Evolutionary conservation across 2,888 invertebrate species (phyloP).

Genomic region (Bellardia bayeri): DNA sequence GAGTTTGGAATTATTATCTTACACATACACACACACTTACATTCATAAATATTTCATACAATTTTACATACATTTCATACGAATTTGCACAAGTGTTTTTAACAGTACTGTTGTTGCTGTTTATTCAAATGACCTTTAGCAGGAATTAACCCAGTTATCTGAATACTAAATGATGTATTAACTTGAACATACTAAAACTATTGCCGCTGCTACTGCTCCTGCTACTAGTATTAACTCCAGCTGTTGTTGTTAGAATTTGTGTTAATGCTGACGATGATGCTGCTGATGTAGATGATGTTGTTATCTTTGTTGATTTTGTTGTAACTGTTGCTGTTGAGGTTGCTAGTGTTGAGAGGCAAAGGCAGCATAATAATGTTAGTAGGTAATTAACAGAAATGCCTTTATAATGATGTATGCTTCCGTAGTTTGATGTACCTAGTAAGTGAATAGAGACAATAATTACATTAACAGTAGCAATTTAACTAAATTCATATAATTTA

Average conservation of each 20-base stretch:
- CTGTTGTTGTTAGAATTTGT: neutral
- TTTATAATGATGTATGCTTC: slow-evolving; percentile 68
- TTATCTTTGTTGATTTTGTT: neutral
- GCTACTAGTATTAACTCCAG: neutral
- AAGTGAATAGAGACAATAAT: slow-evolving; percentile 1
- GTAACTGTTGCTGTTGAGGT: slow-evolving; percentile 19
- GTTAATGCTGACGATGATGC: neutral
- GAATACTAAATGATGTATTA: slow-evolving; percentile 55
- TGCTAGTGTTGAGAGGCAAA: slow-evolving; percentile 57
- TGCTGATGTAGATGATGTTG: neutral
- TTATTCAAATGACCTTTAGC: slow-evolving; percentile 24
- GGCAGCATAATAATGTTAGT: slow-evolving; percentile 62
- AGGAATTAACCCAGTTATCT: slow-evolving; percentile 67
- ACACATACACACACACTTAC: neutral
- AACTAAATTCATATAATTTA: neutral
- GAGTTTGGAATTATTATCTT: neutral
- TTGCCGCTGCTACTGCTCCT: neutral
- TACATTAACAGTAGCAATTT: neutral
- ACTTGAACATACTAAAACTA: slow-evolving; percentile 46
- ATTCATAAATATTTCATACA: slow-evolving; percentile 12
- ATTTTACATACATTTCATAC: slow-evolving; percentile 47
- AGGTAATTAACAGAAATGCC: slow-evolving; percentile 59
- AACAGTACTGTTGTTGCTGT: neutral
- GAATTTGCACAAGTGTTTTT: slow-evolving; percentile 8
- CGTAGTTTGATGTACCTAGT: slow-evolving; percentile 61